Conservation (phyloP, 2,888 invertebrate species). For the Gnatocerus cornutus region DNA sequence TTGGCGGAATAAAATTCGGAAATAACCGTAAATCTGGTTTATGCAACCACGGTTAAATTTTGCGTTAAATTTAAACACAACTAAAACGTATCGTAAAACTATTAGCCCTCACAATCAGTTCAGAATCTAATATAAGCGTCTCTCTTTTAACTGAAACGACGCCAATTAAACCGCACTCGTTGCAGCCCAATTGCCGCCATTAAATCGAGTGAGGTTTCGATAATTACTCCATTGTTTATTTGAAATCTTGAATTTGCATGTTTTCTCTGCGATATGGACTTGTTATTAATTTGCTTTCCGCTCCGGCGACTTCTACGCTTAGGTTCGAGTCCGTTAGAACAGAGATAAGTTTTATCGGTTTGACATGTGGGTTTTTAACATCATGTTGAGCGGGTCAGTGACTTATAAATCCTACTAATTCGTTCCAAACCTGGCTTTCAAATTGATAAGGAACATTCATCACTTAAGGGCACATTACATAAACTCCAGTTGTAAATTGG, state of each 20-base stretch:
- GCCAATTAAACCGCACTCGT: constrained; percentile 14
- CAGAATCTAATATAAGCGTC: constrained; percentile 1
- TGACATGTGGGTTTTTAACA: constrained; percentile 44
- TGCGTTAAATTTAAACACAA: constrained; percentile 38
- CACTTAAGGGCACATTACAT: constrained; percentile 30
- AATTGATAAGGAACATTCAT: constrained; percentile 39
- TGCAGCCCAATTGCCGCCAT: constrained; percentile 11
- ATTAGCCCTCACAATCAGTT: constrained; percentile 16
- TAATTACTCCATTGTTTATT: constrained; percentile 10
- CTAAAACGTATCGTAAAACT: constrained; percentile 30
- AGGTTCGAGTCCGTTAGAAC: constrained; percentile 29
- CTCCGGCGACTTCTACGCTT: constrained; percentile 19
- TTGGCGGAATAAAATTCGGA: constrained; percentile 34
- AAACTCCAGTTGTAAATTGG: constrained; percentile 15
- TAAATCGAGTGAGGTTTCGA: constrained; percentile 19
- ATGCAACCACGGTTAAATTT: constrained; percentile 26
- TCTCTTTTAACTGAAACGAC: background rate
- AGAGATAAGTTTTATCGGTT: constrained; percentile 30
- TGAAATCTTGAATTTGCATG: constrained; percentile 19
- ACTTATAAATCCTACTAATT: constrained; percentile 33
- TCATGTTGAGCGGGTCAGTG: constrained; percentile 37
- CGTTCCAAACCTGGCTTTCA: constrained; percentile 22
- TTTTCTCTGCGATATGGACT: constrained; percentile 24
- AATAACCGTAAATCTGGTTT: constrained; percentile 41
- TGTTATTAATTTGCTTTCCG: constrained; percentile 35